phyloP scores from a whole-genome alignment of 2,113 vertebrate genomes.

The Mionectes macconnelli region DNA sequence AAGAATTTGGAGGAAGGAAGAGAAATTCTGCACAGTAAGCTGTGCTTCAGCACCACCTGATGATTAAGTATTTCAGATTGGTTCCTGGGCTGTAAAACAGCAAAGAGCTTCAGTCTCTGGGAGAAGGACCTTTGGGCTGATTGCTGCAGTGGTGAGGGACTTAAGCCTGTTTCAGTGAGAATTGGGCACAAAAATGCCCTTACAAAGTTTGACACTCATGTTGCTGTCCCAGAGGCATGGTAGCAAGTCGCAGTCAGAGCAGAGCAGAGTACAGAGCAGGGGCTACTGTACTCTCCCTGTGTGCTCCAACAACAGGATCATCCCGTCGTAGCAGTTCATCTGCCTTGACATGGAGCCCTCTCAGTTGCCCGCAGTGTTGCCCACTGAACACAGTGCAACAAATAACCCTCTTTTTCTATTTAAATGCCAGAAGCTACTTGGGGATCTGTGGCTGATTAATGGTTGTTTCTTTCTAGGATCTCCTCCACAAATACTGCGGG shows the following conservation, averaged over 20 bases:
- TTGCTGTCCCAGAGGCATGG: neutral
- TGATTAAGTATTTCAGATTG: neutral
- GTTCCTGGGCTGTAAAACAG: neutral
- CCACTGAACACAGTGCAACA: neutral
- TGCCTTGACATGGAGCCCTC: accelerated
- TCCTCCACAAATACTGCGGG: slow-evolving; percentile 82
- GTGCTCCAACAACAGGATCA: neutral
- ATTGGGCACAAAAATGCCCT: neutral
- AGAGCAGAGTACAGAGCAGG: too few species aligned
- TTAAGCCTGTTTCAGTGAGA: neutral
- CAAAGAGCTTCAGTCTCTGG: neutral
- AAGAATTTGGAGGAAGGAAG: neutral
- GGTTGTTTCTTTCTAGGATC: slow-evolving; percentile 68
- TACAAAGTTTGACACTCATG: neutral
- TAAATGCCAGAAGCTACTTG: neutral
- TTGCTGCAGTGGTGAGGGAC: neutral
- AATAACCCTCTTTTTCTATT: neutral
- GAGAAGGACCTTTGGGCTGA: neutral
- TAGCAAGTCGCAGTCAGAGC: neutral
- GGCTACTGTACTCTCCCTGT: neutral
- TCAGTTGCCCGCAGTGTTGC: neutral
- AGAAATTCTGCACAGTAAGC: neutral
- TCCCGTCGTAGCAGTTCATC: neutral
- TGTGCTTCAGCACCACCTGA: neutral
- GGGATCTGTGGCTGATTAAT: neutral